Base-by-base conservation (phyloP, 1,140 invertebrate species). In the Pantala flavescens region DNA sequence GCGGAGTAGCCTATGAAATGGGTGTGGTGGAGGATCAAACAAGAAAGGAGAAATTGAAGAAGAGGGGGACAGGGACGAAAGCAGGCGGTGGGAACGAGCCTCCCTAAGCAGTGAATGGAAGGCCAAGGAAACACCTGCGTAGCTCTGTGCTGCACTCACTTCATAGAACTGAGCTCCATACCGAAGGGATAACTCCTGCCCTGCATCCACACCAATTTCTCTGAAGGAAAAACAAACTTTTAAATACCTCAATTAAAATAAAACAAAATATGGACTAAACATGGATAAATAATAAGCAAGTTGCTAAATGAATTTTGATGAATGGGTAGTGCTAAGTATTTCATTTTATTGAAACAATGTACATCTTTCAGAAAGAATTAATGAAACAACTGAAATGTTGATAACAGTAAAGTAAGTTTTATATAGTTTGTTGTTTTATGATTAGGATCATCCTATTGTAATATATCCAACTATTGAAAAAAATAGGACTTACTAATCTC, bases 111-210 rank as follows among this genome's bases (percentile, higher is more conserved):
- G 83, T 11, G 89, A 90, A 78, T 93, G 91, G 82, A 94, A 95
- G 0, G 91, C 91, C 71, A 93, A 83, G 49, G 88, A 90, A 0
- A 93, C 91, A 24, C 91, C 91, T 0, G 90, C 88, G 74, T 87
- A 89, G 80, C 89, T 91, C 80, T 94, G 92, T 19, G 92, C 92
- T 16, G 92, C 92, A 73, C 91, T 93, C 74, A 95, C 91, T 82
- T 94, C 92, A 81, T 92, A 93, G 82, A 93, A 94, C 80, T 92
- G 91, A 80, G 92, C 94, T 19, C 91, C 89, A 79, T 89, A 91
- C 72, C 90, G 86, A 72, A 93, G 81, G 0, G 92, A 92, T 49
- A 93, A 78, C 80, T 93, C 90, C 78, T 93, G 91, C 21, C 92
- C 93, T 78, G 92, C 91, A 78, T 92, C 91, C 12, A 93, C 90